Conservation (phyloP, 2,113 vertebrate species). For the Delphinapterus leucas region DNA sequence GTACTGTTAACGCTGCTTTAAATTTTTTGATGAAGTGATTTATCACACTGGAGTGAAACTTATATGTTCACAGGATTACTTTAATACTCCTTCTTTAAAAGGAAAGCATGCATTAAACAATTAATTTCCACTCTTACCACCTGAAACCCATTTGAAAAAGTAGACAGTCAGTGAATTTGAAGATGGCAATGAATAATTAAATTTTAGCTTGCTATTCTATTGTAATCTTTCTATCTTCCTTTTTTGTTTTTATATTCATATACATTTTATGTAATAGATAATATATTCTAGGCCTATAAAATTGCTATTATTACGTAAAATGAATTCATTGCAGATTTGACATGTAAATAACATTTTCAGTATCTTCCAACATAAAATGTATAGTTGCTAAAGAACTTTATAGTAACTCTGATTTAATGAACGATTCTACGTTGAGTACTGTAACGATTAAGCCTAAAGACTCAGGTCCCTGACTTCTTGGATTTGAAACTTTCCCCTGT, state of each 20-base stretch:
- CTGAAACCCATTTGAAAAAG: neutral
- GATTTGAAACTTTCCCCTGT: neutral
- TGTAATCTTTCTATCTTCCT: neutral
- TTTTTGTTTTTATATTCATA: neutral
- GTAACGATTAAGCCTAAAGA: neutral
- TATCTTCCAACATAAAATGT: neutral
- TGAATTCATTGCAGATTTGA: neutral
- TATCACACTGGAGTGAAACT: constrained; percentile 7
- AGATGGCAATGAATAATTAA: neutral
- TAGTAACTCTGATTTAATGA: neutral
- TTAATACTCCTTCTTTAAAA: constrained; percentile 47
- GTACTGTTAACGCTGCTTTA: constrained; percentile 45
- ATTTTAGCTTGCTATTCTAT: neutral
- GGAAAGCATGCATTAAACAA: neutral
- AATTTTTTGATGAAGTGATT: constrained; percentile 47
- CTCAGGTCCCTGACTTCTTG: neutral
- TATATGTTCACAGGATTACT: neutral
- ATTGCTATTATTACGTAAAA: neutral
- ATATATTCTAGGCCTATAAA: neutral
- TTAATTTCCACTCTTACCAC: constrained; percentile 22
- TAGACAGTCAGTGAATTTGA: neutral
- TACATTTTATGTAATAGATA: neutral
- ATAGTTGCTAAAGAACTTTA: neutral
- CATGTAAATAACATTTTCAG: neutral
- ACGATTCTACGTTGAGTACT: neutral